A percentile compares a stretch with the other conserved stretches of the same genome.
Conservation (phyloP, 1,140 invertebrate genomes). For the Leptestheria dahalacensis region DNA sequence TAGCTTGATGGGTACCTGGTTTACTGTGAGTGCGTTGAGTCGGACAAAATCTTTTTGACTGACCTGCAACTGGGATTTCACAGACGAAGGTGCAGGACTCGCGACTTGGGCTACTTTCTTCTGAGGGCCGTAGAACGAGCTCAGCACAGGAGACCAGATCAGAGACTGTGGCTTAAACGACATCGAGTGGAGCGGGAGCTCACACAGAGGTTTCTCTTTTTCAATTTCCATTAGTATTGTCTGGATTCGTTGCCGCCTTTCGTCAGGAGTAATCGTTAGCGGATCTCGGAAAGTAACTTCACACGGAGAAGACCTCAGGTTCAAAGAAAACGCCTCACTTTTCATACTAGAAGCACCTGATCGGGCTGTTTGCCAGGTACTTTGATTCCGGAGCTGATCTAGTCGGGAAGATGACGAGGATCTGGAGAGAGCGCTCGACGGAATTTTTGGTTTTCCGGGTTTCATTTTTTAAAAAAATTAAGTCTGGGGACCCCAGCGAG, state of each 20-base stretch:
- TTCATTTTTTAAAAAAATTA: too few species aligned
- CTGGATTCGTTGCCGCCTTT: background rate
- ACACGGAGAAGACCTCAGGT: too few species aligned
- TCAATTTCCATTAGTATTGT: background rate
- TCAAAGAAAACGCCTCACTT: too few species aligned
- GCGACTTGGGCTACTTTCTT: background rate
- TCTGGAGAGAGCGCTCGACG: too few species aligned
- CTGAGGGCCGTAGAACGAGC: background rate
- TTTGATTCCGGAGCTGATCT: too few species aligned
- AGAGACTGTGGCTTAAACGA: background rate
- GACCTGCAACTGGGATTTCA: background rate
- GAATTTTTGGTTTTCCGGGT: too few species aligned
- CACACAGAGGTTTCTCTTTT: conserved; percentile 3
- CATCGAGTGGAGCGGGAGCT: background rate
- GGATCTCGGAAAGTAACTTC: background rate
- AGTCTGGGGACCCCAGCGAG: background rate
- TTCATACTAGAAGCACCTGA: too few species aligned
- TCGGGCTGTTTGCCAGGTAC: too few species aligned
- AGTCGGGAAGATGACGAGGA: too few species aligned
- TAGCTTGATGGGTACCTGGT: conserved; percentile 1
- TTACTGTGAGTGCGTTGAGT: conserved; percentile 4
- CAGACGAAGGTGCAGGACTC: background rate
- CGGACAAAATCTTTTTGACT: conserved; percentile 8
- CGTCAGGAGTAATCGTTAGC: background rate
- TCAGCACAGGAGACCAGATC: background rate